phyloP scores from a whole-genome alignment of 2,888 invertebrate genomes.

The Mongoloraphidia duomilia region DNA sequence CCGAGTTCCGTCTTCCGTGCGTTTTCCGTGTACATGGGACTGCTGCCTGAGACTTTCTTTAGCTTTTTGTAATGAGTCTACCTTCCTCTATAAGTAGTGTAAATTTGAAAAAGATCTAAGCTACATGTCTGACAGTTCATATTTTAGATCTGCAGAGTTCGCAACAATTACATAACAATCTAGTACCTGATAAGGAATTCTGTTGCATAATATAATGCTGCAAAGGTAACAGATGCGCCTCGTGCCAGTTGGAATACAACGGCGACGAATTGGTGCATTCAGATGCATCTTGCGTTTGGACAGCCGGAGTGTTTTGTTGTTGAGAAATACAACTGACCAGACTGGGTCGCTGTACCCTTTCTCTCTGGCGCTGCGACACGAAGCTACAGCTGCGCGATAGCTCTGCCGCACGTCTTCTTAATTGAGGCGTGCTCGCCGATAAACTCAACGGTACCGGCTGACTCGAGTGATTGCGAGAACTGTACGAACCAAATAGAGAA shows the following conservation, averaged over 20 bases:
- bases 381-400: conserved; percentile 44
- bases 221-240: conserved; percentile 62
- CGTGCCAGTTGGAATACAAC: conserved; percentile 61
- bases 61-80: too few relatives aligned
- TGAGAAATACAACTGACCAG: conserved; percentile 24
- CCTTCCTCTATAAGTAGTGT: too few relatives aligned
- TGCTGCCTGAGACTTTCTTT: too few relatives aligned
- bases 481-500: not conserved
- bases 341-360: conserved; percentile 20
- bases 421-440: conserved; percentile 52
- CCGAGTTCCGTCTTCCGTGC: too few relatives aligned
- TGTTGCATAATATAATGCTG: conserved; percentile 83
- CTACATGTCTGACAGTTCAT: too few relatives aligned
- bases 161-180: too few relatives aligned
- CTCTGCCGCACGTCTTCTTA: conserved; percentile 34
- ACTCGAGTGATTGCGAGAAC: conserved; percentile 21
- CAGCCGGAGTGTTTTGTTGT: conserved; percentile 25
- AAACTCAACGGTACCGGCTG: conserved; percentile 22
- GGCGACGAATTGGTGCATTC: conserved; percentile 25
- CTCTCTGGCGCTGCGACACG: conserved; percentile 29
- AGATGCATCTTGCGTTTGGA: conserved; percentile 21
- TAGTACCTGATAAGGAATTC: conserved; percentile 52
- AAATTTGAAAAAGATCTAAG: too few relatives aligned
- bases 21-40: too few relatives aligned
- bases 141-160: too few relatives aligned